A percentile compares a stretch with the other conserved stretches of the same genome.
Conservation (phyloP, 1,140 invertebrate species). For the Streblospio benedicti region DNA sequence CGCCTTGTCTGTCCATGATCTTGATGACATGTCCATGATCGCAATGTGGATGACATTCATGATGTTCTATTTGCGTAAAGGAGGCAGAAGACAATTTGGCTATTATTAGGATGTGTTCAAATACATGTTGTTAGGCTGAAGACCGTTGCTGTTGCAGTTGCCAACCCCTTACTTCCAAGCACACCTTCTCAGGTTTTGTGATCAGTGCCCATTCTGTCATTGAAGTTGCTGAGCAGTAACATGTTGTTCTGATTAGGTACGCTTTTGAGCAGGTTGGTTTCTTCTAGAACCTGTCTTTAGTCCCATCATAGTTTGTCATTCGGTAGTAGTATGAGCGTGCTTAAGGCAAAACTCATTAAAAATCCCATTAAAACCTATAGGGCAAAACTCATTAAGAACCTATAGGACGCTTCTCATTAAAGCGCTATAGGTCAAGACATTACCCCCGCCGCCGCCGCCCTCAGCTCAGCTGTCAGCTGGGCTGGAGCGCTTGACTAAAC, state of each 20-base stretch:
- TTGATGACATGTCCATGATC: constrained; percentile 22
- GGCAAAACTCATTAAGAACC: too few species aligned
- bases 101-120: background rate
- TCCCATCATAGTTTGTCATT: constrained; percentile 10
- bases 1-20: constrained; percentile 13
- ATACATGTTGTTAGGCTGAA: background rate
- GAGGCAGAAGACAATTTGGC: background rate
- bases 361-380: too few species aligned
- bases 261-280: background rate
- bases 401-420: too few species aligned
- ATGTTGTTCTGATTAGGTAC: background rate
- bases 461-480: too few species aligned
- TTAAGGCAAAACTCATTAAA: too few species aligned
- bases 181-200: constrained; percentile 10
- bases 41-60: constrained; percentile 20
- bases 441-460: too few species aligned
- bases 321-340: too few species aligned
- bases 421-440: too few species aligned
- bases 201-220: constrained; percentile 7
- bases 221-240: constrained; percentile 6
- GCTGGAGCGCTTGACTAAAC: too few species aligned
- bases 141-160: constrained; percentile 2
- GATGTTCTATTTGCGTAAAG: constrained; percentile 14
- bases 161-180: constrained; percentile 4
- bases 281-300: constrained; percentile 10